Evolutionary conservation across 2,797 vertebrate species (phyloP).

Genomic region (Rhinichthys osculus): DNA sequence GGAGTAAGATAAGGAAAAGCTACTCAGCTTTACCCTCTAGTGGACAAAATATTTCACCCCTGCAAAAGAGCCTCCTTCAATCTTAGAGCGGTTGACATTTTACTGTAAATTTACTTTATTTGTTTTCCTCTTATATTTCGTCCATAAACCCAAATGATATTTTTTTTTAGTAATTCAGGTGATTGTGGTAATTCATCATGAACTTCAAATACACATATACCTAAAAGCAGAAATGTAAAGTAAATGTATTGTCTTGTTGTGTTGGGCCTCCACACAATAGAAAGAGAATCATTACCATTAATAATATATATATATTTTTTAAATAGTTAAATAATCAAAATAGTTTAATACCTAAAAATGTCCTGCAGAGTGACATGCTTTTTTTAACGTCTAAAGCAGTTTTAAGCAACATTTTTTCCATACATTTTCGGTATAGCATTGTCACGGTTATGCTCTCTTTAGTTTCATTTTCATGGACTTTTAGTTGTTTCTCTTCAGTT

Average conservation of each 20-base stretch:
- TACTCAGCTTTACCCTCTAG: constrained; percentile 1
- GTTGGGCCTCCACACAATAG: background rate
- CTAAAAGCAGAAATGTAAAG: background rate
- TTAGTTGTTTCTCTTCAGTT: too few relatives aligned
- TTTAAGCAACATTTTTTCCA: too few relatives aligned
- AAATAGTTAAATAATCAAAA: too few relatives aligned
- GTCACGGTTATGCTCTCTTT: too few relatives aligned
- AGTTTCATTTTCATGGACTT: too few relatives aligned
- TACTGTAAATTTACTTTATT: background rate
- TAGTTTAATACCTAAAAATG: too few relatives aligned
- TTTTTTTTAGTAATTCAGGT: background rate
- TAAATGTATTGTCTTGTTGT: background rate
- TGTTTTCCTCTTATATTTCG: background rate
- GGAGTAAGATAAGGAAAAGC: background rate
- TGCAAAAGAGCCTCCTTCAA: background rate
- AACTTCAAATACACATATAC: background rate
- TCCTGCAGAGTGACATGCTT: too few relatives aligned
- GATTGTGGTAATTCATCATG: background rate
- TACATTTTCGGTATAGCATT: too few relatives aligned
- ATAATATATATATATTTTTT: too few relatives aligned
- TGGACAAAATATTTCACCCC: background rate
- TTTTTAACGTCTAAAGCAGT: too few relatives aligned
- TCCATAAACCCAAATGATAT: background rate
- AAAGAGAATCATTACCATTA: background rate
- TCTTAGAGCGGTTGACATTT: background rate